Percentiles rank a stretch among this genome's conserved stretches.
These are phyloP conservation scores for Malurus cyaneus DNA, from an alignment of 2,113 vertebrate genomes.

Conservation along the genomic window DNA sequence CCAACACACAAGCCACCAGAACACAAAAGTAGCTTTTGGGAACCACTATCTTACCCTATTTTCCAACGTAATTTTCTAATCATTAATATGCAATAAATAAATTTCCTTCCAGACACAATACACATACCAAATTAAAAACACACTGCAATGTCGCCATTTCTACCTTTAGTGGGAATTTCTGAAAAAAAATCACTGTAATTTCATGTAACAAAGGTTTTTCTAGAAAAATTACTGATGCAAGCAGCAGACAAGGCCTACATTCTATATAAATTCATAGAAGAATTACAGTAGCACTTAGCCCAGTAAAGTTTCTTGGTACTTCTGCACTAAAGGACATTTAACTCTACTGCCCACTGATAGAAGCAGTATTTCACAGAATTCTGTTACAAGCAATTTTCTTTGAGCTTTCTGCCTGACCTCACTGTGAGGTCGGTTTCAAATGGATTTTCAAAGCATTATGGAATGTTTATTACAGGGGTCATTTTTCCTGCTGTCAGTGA, in stretches of 20 bases:
- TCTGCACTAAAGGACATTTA: neutral
- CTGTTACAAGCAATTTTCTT: neutral
- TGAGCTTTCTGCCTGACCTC: neutral
- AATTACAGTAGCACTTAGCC: neutral
- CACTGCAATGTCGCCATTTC: neutral
- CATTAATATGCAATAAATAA: rapidly evolving
- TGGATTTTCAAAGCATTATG: neutral
- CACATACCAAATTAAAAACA: neutral
- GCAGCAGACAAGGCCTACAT: neutral
- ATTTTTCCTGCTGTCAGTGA: neutral
- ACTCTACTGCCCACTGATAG: neutral
- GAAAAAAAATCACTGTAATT: neutral
- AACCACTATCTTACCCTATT: neutral
- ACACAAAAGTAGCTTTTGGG: neutral
- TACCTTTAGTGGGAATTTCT: neutral
- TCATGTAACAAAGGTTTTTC: rapidly evolving
- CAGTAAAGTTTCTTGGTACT: neutral
- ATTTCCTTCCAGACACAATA: neutral
- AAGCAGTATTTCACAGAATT: neutral
- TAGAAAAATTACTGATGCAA: neutral
- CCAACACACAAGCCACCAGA: neutral
- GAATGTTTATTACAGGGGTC: neutral
- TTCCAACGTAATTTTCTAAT: neutral
- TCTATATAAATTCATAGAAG: neutral
- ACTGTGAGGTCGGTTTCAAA: neutral